Percentiles rank a stretch among this genome's conserved stretches.
Evolutionary conservation across 35 echinoderm and acorn worm species (phyloP).

Genomic region (Heliocidaris tuberculata): DNA sequence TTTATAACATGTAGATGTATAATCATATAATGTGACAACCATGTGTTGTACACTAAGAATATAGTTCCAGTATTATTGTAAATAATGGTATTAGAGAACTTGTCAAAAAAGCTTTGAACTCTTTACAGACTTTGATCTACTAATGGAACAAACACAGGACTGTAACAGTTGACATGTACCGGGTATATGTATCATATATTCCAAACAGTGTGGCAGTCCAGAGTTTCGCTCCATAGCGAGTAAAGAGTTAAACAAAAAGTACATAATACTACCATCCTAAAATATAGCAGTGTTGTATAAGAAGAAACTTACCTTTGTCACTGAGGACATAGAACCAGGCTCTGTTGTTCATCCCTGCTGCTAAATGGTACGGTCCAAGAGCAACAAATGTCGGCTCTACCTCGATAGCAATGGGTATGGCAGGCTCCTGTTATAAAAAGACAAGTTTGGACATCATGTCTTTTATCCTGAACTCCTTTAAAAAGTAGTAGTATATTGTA

Average conservation of each 20-base stretch:
- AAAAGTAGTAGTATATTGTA: too few species aligned
- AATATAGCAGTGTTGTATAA: not conserved
- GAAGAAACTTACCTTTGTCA: slow-evolving; percentile 79
- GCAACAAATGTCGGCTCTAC: slow-evolving; percentile 93
- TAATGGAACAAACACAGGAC: too few species aligned
- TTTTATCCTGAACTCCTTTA: not conserved
- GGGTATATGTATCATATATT: too few species aligned
- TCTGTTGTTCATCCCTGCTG: slow-evolving; percentile 97
- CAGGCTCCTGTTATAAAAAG: slow-evolving; percentile 72
- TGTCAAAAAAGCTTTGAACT: not conserved
- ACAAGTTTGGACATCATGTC: not conserved
- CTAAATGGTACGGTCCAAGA: slow-evolving; percentile 87
- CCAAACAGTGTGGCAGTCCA: too few species aligned
- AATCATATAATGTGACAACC: too few species aligned
- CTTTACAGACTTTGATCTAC: too few species aligned
- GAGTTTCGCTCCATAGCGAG: too few species aligned
- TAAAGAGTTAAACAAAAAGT: too few species aligned
- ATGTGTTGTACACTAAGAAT: not conserved
- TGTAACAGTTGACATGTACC: too few species aligned
- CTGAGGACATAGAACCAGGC: slow-evolving; percentile 92
- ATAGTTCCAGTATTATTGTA: not conserved
- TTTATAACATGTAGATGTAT: too few species aligned
- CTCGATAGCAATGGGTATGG: slow-evolving; percentile 85
- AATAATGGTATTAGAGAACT: not conserved
- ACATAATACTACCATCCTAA: not conserved